These are phyloP conservation scores for Pristionchus japonicus DNA, from an alignment of 2,888 invertebrate species.

Conservation along the genomic window DNA sequence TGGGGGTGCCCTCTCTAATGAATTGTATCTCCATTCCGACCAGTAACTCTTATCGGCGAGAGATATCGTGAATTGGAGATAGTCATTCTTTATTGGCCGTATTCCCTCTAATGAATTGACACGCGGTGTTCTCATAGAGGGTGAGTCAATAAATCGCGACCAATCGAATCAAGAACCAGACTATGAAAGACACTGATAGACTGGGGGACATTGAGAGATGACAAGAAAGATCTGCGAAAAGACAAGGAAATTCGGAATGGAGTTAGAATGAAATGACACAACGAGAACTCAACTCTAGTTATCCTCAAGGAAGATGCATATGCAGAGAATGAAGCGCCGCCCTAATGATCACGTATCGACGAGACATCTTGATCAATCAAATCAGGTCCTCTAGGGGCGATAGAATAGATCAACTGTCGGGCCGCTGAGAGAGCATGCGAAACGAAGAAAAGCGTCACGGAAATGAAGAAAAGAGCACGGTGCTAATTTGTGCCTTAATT, in stretches of 20 bases:
- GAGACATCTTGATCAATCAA: not conserved
- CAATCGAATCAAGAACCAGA: not conserved
- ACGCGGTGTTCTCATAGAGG: not conserved
- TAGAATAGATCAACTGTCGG: not conserved
- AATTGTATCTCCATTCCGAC: too few species aligned
- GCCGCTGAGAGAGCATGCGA: not conserved
- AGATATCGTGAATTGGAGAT: not conserved
- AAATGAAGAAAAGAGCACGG: not conserved
- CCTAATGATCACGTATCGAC: not conserved
- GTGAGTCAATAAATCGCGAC: not conserved
- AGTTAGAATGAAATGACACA: not conserved
- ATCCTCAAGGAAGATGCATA: too few species aligned
- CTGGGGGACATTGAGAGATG: not conserved
- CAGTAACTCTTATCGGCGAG: too few species aligned
- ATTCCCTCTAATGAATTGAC: not conserved
- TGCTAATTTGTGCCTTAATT: not conserved
- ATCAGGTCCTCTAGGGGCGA: not conserved
- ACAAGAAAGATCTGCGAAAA: not conserved
- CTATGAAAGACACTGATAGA: not conserved
- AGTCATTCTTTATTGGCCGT: not conserved
- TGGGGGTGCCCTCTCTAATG: not conserved
- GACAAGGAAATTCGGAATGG: not conserved
- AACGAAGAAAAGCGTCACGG: not conserved
- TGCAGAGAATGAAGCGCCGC: too few species aligned
- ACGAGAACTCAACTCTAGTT: too few species aligned